These are phyloP conservation scores for Antechinus flavipes DNA, from an alignment of 2,113 vertebrate genomes.

Conservation along the genomic window DNA sequence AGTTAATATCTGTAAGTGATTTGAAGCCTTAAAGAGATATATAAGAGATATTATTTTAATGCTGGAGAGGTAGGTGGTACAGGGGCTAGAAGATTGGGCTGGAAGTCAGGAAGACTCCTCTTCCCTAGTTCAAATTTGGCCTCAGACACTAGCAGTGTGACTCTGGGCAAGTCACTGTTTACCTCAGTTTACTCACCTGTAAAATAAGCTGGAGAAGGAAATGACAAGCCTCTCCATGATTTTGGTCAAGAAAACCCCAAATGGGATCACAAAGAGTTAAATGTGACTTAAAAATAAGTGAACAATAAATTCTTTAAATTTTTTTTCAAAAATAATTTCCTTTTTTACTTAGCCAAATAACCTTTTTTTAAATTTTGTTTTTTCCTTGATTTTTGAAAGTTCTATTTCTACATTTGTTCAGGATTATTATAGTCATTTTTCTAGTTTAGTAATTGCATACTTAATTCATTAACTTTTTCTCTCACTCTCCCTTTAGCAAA, in stretches of 20 bases:
- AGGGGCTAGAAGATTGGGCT: not conserved
- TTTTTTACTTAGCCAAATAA: not conserved
- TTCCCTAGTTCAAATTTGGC: not conserved
- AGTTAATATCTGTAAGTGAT: not conserved
- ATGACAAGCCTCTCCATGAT: not conserved
- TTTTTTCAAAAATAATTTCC: not conserved
- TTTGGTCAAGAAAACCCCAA: not conserved
- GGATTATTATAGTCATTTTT: not conserved
- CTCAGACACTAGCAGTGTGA: not conserved
- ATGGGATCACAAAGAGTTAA: not conserved
- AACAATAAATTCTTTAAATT: not conserved
- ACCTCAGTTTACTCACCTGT: not conserved
- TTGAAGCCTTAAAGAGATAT: not conserved
- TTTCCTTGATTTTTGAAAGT: not conserved
- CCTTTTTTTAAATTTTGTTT: not conserved
- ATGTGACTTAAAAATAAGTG: not conserved
- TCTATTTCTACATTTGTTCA: not conserved
- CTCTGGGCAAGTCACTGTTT: not conserved
- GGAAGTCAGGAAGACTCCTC: not conserved
- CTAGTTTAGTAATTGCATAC: not conserved
- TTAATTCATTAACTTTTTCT: not conserved
- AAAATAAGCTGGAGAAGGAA: not conserved
- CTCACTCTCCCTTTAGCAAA: not conserved
- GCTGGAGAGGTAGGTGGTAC: not conserved
- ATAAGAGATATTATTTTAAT: not conserved